phyloP scores from a whole-genome alignment of 2,888 invertebrate species.

The Pseudococcus longispinus region DNA sequence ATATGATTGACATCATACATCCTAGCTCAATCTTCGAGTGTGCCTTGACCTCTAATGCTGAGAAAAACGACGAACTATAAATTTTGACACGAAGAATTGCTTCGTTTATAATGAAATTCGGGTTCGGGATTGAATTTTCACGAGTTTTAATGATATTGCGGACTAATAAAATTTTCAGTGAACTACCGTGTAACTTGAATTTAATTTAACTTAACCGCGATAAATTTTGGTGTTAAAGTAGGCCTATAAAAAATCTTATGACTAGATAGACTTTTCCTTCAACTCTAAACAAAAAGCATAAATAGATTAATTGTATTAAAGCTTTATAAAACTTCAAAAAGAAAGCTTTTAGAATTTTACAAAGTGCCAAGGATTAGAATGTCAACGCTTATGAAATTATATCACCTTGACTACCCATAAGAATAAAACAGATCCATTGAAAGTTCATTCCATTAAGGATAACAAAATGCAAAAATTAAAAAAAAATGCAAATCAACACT shows the following conservation, averaged over 20 bases:
- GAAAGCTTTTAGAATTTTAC: background rate
- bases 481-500: background rate
- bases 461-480: background rate
- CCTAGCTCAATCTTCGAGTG: background rate
- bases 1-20: background rate
- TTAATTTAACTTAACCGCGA: slow-evolving; percentile 1
- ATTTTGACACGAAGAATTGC: slow-evolving; percentile 2
- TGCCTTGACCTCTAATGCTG: background rate
- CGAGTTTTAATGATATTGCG: background rate
- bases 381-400: background rate
- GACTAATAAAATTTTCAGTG: background rate
- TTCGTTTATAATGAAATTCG: background rate
- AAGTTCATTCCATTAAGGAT: slow-evolving; percentile 25
- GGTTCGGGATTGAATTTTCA: background rate
- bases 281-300: background rate
- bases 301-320: background rate
- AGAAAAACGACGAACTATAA: too few species aligned
- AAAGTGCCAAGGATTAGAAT: background rate
- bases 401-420: background rate
- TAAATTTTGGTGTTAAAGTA: slow-evolving; percentile 44
- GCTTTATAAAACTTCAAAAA: slow-evolving; percentile 6
- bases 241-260: slow-evolving; percentile 40
- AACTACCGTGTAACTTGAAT: slow-evolving; percentile 14
- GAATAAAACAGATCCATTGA: background rate
- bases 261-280: slow-evolving; percentile 18